Base-by-base conservation (phyloP, 1,140 invertebrate genomes). In the Plodia interpunctella region DNA sequence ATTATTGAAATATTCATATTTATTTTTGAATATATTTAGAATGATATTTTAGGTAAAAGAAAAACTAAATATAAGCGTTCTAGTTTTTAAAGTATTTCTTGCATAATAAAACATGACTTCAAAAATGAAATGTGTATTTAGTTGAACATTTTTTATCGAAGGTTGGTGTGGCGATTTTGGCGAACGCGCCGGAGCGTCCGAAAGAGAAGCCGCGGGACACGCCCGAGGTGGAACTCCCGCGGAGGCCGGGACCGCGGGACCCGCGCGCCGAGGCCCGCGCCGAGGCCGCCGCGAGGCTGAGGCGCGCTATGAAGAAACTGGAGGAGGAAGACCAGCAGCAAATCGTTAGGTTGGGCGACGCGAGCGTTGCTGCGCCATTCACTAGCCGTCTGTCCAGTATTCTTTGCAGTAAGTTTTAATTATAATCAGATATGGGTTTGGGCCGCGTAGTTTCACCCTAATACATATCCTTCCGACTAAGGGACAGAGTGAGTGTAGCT, bases 341-440 rank as follows among this genome's bases (percentile, higher is more conserved):
- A 68, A 91, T 99, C 49, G 97, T 99, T 0, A 96, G 98, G 86
- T 90, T 99, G 32, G 99, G 99, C 13, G 99, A 99, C 91, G 99
- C 99, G 9, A 99, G 97, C 68, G 99, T 99, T 61, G 99, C 99
- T 5, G 98, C 99, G 13, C 99, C 99, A 1, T 99, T 99, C 83
- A 99, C 98, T 0, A 99, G 98, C 66, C 98, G 98, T 90, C 92
- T 97, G 55, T 99, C 98, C 0, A 99, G 98, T 28, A 98, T 99
- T 80, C 93, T 96, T 80, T 99, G 98, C 89, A 98, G 97, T 98
- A 91, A 93, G 94, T 83, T 20, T 51, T 51, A 8, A 3, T 49
- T 15, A 2, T 49, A 49, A 49, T 13, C 15, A 17, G n/a, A n/a
- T n/a, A n/a, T n/a, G n/a, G n/a, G n/a, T n/a, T n/a, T n/a, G n/a